Evolutionary conservation across 1,140 invertebrate genomes (phyloP), one percentile per base, ranked within the genome.

Genomic region (Formica exsecta): DNA sequence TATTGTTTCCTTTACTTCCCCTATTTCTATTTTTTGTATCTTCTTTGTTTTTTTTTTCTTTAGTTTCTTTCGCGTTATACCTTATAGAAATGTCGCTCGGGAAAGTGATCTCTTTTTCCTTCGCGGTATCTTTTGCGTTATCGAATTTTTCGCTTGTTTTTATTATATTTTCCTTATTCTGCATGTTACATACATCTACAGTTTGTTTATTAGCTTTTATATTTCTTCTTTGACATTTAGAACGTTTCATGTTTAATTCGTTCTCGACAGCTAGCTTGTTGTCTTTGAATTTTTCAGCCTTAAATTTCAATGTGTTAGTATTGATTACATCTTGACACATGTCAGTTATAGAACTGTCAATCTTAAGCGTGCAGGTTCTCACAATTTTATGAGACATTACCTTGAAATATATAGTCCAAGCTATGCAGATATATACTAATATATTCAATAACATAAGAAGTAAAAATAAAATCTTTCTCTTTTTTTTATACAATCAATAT

Each of bases 1-100:
- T 62, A 81, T 87, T 70, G 64, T 73, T 86, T 91, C 91, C 86
- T 77, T 68, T 65, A 91, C 87, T 86, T 92, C 88, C 83, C 61
- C 83, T 87, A 87, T 86, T 92, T 90, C 76, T 91, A 75, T 92
- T 90, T 75, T 90, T 94, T 87, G 94, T 94, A 85, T 93, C 93
- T 38, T 92, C 93, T 86, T 94, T 94, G 84, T 94, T 94, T 74
- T 91, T 94, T 90, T 94, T 94, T 41, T 94, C 94, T 87, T 95
- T 94, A 29, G 83, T 87, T 54, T 94, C 92, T 89, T 93, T 93
- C 1, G 87, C 85, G 25, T 92, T 92, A 71, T 84, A 89, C 41
- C 92, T 90, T 41, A 90, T 90, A 54, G 79, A 71, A 64, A 41
- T 84, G n/a, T 87, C 86, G 19, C 84, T 86, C 4, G 48, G 51